phyloP scores from a whole-genome alignment of 2,797 vertebrate genomes.

The Pseudochromis fuscus region DNA sequence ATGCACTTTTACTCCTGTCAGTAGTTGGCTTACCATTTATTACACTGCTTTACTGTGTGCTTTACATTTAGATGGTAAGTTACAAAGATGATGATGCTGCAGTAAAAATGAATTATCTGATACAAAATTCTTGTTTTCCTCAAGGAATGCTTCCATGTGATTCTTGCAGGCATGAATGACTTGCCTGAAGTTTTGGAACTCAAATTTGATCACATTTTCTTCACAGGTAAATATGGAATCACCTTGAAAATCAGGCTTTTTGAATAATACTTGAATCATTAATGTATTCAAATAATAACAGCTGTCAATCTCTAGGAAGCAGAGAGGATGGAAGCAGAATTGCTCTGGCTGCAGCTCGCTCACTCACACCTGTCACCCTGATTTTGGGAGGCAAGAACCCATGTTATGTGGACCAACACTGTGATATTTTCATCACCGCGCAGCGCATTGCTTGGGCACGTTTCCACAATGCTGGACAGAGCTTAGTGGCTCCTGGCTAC shows the following conservation, averaged over 20 bases:
- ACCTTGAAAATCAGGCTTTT: neutral
- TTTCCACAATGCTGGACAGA: slow-evolving; percentile 86
- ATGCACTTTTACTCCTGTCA: neutral
- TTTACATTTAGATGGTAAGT: neutral
- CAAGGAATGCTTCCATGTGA: slow-evolving; percentile 85
- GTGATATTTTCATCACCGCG: slow-evolving; percentile 76
- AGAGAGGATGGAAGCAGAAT: slow-evolving; percentile 78
- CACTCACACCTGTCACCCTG: slow-evolving; percentile 81
- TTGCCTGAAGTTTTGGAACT: slow-evolving; percentile 81
- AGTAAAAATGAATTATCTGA: slow-evolving; percentile 23
- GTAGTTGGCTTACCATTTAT: neutral
- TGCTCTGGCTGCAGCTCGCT: slow-evolving; percentile 78
- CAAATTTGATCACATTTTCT: slow-evolving; percentile 86
- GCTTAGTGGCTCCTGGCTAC: slow-evolving; percentile 82
- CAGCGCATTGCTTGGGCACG: slow-evolving; percentile 85
- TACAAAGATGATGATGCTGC: neutral
- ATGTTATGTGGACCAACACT: slow-evolving; percentile 84
- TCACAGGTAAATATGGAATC: slow-evolving; percentile 74
- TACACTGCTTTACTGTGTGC: neutral
- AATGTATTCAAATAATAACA: neutral
- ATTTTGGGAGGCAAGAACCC: slow-evolving; percentile 85
- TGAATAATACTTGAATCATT: neutral
- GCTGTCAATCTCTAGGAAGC: slow-evolving; percentile 65
- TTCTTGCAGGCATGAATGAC: slow-evolving; percentile 72
- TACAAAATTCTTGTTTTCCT: slow-evolving; percentile 53